Conservation (phyloP, 2,113 vertebrate genomes). For the Ciconia boyciana region DNA sequence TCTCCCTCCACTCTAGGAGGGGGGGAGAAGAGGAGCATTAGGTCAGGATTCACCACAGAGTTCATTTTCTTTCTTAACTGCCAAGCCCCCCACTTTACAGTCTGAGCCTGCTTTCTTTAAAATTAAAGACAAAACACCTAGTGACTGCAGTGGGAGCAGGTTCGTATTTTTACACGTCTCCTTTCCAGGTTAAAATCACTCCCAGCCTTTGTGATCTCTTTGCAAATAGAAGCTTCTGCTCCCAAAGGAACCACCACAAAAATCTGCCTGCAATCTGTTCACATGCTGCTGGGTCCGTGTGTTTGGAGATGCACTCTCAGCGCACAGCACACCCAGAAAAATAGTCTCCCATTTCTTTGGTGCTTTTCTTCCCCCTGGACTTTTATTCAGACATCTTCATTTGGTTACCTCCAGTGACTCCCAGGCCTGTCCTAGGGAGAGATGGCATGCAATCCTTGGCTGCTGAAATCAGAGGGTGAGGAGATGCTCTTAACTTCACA, state of each 20-base stretch:
- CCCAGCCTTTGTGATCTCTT: background rate
- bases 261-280: slow-evolving; percentile 26
- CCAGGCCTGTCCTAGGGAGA: background rate
- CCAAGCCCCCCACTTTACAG: background rate
- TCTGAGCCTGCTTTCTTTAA: background rate
- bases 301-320: background rate
- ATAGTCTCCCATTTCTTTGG: background rate
- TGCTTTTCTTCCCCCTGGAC: background rate
- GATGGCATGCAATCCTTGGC: background rate
- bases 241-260: background rate
- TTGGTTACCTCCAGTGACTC: background rate
- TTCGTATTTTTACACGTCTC: background rate
- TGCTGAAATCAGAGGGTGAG: background rate
- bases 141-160: background rate
- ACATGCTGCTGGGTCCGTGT: background rate
- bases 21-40: background rate
- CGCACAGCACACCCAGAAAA: background rate
- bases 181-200: slow-evolving; percentile 17
- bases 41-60: background rate
- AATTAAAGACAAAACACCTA: background rate
- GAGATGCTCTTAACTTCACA: background rate
- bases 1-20: background rate
- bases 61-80: background rate
- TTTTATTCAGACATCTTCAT: background rate
- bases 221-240: slow-evolving; percentile 10